Percentiles rank a stretch among this genome's conserved stretches.
These are phyloP conservation scores for Crambe crambe DNA, from an alignment of 37 sponge, comb jelly and placozoan species.

Conservation along the genomic window DNA sequence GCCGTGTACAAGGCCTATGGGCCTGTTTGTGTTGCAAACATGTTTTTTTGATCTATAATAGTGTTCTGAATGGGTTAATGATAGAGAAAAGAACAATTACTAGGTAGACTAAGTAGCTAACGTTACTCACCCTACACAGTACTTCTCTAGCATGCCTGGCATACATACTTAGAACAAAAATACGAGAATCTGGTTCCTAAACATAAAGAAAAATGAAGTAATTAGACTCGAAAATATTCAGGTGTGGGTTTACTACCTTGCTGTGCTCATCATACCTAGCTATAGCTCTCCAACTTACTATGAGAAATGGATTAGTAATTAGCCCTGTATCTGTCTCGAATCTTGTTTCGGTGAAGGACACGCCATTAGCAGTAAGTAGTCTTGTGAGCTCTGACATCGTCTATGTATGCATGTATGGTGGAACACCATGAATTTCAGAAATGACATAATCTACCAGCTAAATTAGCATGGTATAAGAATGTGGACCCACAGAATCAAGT, in stretches of 20 bases:
- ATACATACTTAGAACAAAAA: constrained; percentile 33
- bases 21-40: no score
- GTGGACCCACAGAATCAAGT: no score
- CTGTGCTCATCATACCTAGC: no score
- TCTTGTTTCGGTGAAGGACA: not conserved
- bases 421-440: no score
- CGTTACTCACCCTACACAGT: constrained; percentile 16
- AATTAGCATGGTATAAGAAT: no score
- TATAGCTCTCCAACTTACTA: no score
- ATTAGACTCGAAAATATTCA: no score
- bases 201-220: not conserved
- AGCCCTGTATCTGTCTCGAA: constrained; percentile 3
- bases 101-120: not conserved
- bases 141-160: not conserved
- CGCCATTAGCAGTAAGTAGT: not conserved
- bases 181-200: constrained; percentile 16
- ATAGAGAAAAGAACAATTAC: not conserved
- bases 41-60: no score
- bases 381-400: constrained; percentile 1
- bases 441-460: no score
- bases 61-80: no score
- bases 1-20: no score
- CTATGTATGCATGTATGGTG: no score
- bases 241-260: not conserved
- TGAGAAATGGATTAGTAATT: not conserved